Conservation (phyloP, 2,888 invertebrate species). For the Phalangium opilio region DNA sequence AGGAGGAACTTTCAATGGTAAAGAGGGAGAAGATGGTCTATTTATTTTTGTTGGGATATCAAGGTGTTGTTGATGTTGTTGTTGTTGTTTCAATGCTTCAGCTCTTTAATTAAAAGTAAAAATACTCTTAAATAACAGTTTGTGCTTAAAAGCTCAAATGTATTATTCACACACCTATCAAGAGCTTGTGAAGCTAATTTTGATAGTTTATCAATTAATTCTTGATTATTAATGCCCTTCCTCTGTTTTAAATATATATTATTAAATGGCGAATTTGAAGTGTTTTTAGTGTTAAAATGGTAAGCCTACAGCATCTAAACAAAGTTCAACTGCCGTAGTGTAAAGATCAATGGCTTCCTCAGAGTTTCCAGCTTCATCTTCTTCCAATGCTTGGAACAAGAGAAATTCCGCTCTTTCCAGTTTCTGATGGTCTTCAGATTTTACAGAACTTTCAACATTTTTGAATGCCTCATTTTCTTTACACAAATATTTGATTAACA, state of each 20-base stretch:
- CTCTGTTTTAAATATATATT: too few relatives aligned
- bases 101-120: slow-evolving; percentile 44
- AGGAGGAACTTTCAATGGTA: slow-evolving; percentile 9
- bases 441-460: background rate
- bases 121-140: too few relatives aligned
- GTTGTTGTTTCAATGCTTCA: slow-evolving; percentile 53
- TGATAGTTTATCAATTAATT: slow-evolving; percentile 21
- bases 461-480: background rate
- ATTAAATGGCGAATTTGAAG: background rate
- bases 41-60: too few relatives aligned
- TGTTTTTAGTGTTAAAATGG: too few relatives aligned
- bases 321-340: slow-evolving; percentile 68
- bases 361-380: slow-evolving; percentile 58
- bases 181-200: slow-evolving; percentile 55
- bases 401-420: slow-evolving; percentile 44
- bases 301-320: slow-evolving; percentile 56
- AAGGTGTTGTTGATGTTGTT: slow-evolving; percentile 17
- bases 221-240: too few relatives aligned
- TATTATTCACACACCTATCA: slow-evolving; percentile 40
- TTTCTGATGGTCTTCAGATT: slow-evolving; percentile 36
- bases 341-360: slow-evolving; percentile 64
- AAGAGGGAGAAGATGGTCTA: slow-evolving; percentile 1
- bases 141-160: too few relatives aligned
- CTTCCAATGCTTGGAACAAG: slow-evolving; percentile 66
- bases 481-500: too few relatives aligned